Percentiles rank a stretch among this genome's conserved stretches.
These are phyloP conservation scores for Mesocentrotus franciscanus DNA, from an alignment of 53 echinoderm and acorn worm species.

Conservation along the genomic window DNA sequence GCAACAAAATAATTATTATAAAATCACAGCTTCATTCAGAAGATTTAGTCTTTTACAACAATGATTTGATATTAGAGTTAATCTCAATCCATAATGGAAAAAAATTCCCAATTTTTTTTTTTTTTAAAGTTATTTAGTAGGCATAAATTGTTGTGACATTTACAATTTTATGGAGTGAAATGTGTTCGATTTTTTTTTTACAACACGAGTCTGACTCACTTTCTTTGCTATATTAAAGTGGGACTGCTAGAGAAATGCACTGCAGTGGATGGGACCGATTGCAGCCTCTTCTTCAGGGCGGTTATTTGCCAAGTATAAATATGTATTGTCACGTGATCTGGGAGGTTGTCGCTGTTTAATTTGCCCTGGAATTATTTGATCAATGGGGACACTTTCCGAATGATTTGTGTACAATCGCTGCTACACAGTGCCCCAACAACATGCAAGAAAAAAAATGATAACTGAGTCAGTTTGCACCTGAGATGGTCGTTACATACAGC, in stretches of 20 bases:
- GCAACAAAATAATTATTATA: background rate
- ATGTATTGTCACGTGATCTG: constrained; percentile 10
- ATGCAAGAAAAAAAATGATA: background rate
- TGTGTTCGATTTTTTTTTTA: background rate
- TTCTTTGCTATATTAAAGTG: background rate
- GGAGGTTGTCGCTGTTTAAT: constrained; percentile 20
- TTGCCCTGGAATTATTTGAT: constrained; percentile 25
- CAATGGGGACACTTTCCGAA: background rate
- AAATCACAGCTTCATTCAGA: no score
- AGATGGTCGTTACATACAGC: no score
- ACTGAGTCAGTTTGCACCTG: no score
- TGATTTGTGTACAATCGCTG: background rate
- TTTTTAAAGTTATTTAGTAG: background rate
- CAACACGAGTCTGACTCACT: background rate
- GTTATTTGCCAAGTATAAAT: constrained; percentile 42
- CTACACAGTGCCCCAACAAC: background rate
- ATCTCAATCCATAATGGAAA: no score
- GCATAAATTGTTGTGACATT: background rate
- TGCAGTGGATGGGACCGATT: background rate
- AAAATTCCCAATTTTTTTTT: background rate
- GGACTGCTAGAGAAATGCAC: background rate
- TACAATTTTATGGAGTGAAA: background rate
- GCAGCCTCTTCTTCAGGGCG: background rate
- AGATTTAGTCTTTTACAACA: no score
- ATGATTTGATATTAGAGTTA: background rate